These are phyloP conservation scores for Archivesica marissinica DNA, from an alignment of 1,140 invertebrate genomes.

Conservation along the genomic window DNA sequence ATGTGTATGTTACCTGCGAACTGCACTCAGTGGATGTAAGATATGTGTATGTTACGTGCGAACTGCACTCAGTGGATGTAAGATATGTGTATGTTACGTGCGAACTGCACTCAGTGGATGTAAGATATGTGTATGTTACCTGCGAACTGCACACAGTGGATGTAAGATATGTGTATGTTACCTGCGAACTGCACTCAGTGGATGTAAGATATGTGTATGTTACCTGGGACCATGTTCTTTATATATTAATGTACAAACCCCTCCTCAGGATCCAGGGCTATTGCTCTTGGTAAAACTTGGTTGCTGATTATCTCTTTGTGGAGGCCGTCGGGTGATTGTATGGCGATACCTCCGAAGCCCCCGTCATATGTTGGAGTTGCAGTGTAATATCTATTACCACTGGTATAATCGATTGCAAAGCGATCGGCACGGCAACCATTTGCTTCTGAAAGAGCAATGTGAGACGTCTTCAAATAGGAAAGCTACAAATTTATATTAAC, in stretches of 20 bases:
- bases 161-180: not conserved
- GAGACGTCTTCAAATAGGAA: no score
- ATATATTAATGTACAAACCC: not conserved
- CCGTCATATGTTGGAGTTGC: not conserved
- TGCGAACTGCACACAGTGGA: not conserved
- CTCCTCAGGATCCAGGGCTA: conserved; percentile 8
- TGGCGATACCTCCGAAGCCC: conserved; percentile 3
- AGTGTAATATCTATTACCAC: conserved; percentile 38
- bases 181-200: not conserved
- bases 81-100: no score
- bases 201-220: not conserved
- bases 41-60: no score
- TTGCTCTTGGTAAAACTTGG: not conserved
- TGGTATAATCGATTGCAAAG: conserved; percentile 31
- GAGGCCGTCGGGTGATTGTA: not conserved
- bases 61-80: no score
- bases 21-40: no score
- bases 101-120: no score
- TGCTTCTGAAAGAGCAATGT: conserved; percentile 13
- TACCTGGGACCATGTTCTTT: not conserved
- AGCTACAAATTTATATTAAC: no score
- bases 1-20: no score
- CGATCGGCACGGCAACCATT: not conserved
- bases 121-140: no score
- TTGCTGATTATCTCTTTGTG: not conserved